Conservation (phyloP, 2,113 vertebrate species). For the Riparia riparia region DNA sequence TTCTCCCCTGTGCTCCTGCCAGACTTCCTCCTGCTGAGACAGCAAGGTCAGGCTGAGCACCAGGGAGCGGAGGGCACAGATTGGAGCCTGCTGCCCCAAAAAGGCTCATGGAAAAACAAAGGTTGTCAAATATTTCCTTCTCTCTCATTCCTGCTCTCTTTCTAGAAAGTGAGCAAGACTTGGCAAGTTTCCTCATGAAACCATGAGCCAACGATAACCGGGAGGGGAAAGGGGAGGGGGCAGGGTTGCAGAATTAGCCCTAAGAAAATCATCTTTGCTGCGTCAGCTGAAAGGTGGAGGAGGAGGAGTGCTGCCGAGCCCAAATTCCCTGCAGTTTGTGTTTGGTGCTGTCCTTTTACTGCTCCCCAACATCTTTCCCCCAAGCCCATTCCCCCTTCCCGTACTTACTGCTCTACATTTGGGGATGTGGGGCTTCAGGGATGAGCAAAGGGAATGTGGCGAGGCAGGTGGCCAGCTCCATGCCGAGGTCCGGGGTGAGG, state of each 20-base stretch:
- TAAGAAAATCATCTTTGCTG: slow-evolving; percentile 67
- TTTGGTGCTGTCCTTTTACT: slow-evolving; percentile 10
- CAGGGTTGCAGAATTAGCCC: slow-evolving; percentile 2
- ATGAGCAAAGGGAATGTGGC: background rate
- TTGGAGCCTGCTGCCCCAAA: slow-evolving; percentile 67
- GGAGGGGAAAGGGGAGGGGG: background rate
- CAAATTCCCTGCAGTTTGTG: background rate
- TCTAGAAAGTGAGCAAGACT: slow-evolving; percentile 65
- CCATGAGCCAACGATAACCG: slow-evolving; percentile 67
- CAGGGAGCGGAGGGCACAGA: slow-evolving; percentile 44
- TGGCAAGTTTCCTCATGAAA: slow-evolving; percentile 48
- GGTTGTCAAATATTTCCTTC: slow-evolving; percentile 68
- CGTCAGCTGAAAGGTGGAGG: slow-evolving; percentile 65
- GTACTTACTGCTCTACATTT: accelerated
- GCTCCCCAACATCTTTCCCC: background rate
- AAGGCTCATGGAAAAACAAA: slow-evolving; percentile 73
- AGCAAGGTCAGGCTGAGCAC: slow-evolving; percentile 52
- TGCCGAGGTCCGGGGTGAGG: background rate
- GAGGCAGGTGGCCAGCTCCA: slow-evolving; percentile 32
- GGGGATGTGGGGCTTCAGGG: accelerated
- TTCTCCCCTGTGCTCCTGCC: background rate
- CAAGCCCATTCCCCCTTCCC: background rate
- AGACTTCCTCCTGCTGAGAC: slow-evolving; percentile 62
- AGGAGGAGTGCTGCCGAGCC: slow-evolving; percentile 12
- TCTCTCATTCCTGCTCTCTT: slow-evolving; percentile 53